Conservation (phyloP, 2,888 invertebrate species). For the Perdita meconis region DNA sequence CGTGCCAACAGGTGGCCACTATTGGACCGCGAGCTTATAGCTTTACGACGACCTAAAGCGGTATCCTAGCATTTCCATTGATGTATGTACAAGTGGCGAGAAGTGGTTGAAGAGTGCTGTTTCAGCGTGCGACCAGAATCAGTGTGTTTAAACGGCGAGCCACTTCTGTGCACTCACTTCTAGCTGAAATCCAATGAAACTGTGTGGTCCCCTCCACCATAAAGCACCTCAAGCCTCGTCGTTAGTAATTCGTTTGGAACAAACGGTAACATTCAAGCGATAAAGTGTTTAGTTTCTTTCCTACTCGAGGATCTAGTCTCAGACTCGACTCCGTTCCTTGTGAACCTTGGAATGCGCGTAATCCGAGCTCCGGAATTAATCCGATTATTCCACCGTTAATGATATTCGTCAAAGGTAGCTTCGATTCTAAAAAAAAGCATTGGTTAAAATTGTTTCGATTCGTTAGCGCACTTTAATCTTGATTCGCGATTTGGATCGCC, state of each 20-base stretch:
- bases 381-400: background rate
- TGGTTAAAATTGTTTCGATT: no score
- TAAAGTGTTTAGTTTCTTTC: background rate
- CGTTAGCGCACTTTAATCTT: conserved; percentile 1
- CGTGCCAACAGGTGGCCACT: conserved; percentile 83
- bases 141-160: background rate
- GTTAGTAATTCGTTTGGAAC: background rate
- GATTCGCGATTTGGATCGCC: conserved; percentile 16
- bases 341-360: background rate
- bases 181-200: background rate
- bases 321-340: background rate
- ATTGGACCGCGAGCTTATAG: conserved; percentile 81
- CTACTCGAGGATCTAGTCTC: background rate
- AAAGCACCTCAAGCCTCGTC: background rate
- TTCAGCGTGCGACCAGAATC: conserved; percentile 13
- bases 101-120: conserved; percentile 29
- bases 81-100: conserved; percentile 55
- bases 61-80: conserved; percentile 73
- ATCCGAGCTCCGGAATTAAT: background rate
- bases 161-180: background rate
- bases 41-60: conserved; percentile 79
- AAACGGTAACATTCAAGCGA: background rate
- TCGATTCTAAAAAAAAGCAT: background rate
- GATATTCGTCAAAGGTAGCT: background rate
- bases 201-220: background rate